A percentile compares a stretch with the other conserved stretches of the same genome.
Evolutionary conservation across 1,140 invertebrate genomes (phyloP).

Genomic region (Ylistrum balloti): DNA sequence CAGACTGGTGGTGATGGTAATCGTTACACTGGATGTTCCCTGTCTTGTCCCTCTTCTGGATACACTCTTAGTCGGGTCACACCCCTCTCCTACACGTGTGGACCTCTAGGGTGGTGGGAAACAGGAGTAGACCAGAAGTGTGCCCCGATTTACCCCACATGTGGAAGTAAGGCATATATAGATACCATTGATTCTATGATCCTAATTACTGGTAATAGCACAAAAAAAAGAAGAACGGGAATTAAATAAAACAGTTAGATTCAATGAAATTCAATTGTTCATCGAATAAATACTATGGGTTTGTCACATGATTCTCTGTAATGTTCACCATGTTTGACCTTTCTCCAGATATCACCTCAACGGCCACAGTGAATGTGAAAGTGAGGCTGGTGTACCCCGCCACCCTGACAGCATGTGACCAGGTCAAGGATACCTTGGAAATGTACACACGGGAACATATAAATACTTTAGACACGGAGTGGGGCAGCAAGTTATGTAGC

Average conservation of each 20-base stretch:
- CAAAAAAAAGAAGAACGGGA: too few species aligned
- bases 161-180: conserved; percentile 46
- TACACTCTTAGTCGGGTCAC: background rate
- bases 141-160: background rate
- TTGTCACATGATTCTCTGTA: too few species aligned
- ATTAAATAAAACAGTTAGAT: background rate
- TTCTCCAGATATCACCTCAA: conserved; percentile 13
- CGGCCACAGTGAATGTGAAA: background rate
- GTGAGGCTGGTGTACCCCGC: conserved; percentile 5
- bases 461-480: background rate
- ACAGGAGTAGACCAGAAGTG: background rate
- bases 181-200: too few species aligned
- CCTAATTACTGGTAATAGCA: too few species aligned
- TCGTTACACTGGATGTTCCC: background rate
- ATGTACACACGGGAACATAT: background rate
- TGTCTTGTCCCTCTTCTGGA: background rate
- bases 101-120: conserved; percentile 43
- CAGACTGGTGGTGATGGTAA: background rate
- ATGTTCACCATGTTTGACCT: too few species aligned
- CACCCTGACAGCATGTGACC: background rate
- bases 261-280: background rate
- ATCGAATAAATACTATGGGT: background rate
- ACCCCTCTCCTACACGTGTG: conserved; percentile 41
- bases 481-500: background rate
- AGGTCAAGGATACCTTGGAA: background rate